Conservation (phyloP, 2,888 invertebrate species). For the Drepanosiphum platanoidis region DNA sequence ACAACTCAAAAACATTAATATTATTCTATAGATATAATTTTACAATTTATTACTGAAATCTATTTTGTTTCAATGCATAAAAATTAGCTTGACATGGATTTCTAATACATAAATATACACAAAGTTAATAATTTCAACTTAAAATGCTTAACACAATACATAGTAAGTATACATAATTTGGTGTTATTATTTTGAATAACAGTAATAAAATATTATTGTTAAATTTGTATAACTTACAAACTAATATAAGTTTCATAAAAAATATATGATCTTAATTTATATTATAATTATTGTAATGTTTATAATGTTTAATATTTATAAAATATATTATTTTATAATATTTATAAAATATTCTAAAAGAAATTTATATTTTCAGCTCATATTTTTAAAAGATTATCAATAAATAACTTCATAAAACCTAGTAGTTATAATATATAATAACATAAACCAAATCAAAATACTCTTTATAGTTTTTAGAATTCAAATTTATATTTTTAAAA, state of each 20-base stretch:
- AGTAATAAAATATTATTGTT: constrained; percentile 6
- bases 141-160: not conserved
- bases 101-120: not conserved
- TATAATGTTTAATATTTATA: too few species aligned
- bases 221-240: not conserved
- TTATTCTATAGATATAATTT: too few species aligned
- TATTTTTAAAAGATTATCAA: constrained; percentile 5
- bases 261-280: not conserved
- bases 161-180: constrained; percentile 18
- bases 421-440: not conserved
- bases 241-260: not conserved
- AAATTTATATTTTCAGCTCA: too few species aligned
- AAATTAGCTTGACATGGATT: too few species aligned
- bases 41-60: too few species aligned
- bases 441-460: not conserved
- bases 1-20: too few species aligned
- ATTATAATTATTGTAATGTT: too few species aligned
- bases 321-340: not conserved
- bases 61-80: too few species aligned
- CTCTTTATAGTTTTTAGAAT: not conserved
- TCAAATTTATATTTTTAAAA: not conserved
- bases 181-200: constrained; percentile 6
- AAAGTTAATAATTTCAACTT: not conserved
- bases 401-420: not conserved
- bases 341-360: not conserved